Base-by-base conservation (phyloP, 2,113 vertebrate species). In the Brevimyrus niger region DNA sequence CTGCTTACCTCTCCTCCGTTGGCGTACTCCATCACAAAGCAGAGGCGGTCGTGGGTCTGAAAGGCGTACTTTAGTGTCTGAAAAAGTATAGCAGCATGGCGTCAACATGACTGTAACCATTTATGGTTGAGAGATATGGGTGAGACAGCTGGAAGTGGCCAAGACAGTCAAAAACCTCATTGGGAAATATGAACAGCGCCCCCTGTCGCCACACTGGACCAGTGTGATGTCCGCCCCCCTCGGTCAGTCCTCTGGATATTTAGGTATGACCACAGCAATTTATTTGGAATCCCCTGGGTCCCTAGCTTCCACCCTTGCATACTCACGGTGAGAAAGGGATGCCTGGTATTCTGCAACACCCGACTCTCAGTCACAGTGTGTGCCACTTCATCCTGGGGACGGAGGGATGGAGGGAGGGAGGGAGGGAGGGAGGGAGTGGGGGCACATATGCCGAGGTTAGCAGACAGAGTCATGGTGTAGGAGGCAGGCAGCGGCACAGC, bases 21-120 rank as follows among this genome's bases (percentile, higher is more conserved):
- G 88, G 97, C 97, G 0, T 98, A 98, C 85, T 98, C 97, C 97
- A 98, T 98, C 89, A 98, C 97, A 4, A 98, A 98, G 94, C 97
- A 98, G 46, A 98, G 96, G 10, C 97, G 94, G 92, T 98, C 97
- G 0, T 95, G 94, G 0, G 97, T 98, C 93, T 98, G 97, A 90
- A 98, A 98, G 23, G 97, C 97, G 0, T 98, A 97, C 86, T 98
- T 98, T 87, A 98, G 92, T 0, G 97, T 97, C 97, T 98, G 91
- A 0, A 19, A 47, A 46, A 84, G 85, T 42, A 9, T 38, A 17
- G 23, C 13, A 0, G 83, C 50, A 84, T 17, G 17, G 69, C 31
- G 31, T 31, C 69, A 31, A 35, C 11, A 13, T 76, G 69, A 38
- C 69, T 13, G 69, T n/a, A 27, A 61, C 58, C 58, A 61, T 61